Base-by-base conservation (phyloP, 30 jellyfish, hydroid and myxozoan species). In the Hydractinia symbiolongicarpus region DNA sequence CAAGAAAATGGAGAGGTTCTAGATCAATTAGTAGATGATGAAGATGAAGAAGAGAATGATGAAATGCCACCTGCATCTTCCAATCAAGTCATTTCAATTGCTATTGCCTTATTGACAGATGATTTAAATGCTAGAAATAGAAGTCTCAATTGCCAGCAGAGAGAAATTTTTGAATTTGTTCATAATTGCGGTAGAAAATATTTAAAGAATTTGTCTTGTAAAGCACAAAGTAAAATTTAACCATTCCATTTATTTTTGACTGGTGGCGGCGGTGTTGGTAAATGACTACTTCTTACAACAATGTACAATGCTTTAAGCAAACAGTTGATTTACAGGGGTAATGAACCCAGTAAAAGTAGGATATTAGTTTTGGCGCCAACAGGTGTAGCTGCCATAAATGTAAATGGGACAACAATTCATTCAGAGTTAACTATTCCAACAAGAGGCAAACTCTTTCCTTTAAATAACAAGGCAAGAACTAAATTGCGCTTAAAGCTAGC, bases 221-320 rank as follows among this genome's bases (percentile, higher is more conserved):
- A 64, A 51, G 19, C 74, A 64, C 9, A 2, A 30, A 30, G 44
- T n/a, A n/a, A n/a, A n/a, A n/a, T n/a, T n/a, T n/a, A n/a, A n/a
- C n/a, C n/a, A n/a, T n/a, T n/a, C n/a, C n/a, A n/a, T n/a, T n/a
- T n/a, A n/a, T n/a, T 62, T 62, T 50, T 78, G 20, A 80, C 88
- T 6, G 88, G 83, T 30, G 75, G 75, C 67, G 83, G 82, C 21
- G 88, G 88, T 62, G 75, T 64, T 56, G 86, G 86, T 15, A 78
- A 54, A 78, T 54, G 61, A 13, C 79, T 56, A 40, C 61, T 78
- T 14, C 49, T 78, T 17, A 78, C 55, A 17, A 56, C 80, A 14
- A 78, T 78, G 44, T 64, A 19, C 40, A 64, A 78, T 52, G 58
- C 80, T 14, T 61, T 78, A 19, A 56, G 58, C 15, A 77, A 77